Evolutionary conservation across 2,113 vertebrate species (phyloP).

Genomic region (Lathamus discolor): DNA sequence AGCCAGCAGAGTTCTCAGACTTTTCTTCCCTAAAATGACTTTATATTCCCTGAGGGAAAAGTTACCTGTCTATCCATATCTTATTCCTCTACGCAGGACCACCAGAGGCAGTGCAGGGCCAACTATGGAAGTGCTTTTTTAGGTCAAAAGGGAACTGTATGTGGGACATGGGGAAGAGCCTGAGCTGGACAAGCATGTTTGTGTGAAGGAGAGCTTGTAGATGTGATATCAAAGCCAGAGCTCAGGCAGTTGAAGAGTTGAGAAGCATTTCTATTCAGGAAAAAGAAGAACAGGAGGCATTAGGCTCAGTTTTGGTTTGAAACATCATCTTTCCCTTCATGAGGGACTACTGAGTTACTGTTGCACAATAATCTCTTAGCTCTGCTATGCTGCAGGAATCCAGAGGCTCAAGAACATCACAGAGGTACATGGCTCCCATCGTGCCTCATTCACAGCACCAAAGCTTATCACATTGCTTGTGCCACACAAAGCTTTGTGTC

Average conservation of each 20-base stretch:
- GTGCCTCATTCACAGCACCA: background rate
- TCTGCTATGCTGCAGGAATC: background rate
- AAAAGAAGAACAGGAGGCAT: background rate
- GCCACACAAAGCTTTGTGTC: background rate
- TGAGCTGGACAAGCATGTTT: background rate
- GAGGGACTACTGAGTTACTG: background rate
- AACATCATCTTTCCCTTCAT: background rate
- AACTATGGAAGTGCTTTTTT: background rate
- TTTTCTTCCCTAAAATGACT: background rate
- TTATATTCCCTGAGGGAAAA: background rate
- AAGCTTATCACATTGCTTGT: background rate
- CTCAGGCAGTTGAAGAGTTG: background rate
- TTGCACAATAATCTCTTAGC: background rate
- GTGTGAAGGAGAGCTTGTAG: background rate
- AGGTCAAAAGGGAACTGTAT: background rate
- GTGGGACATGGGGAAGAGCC: background rate
- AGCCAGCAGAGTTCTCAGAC: background rate
- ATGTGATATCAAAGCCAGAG: background rate
- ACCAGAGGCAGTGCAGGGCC: background rate
- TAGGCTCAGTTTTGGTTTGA: background rate
- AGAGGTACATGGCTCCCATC: accelerated
- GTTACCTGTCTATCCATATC: background rate
- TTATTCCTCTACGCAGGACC: background rate
- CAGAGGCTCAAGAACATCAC: background rate
- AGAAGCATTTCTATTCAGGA: background rate